These are phyloP conservation scores for Syrmaticus mikado DNA, from an alignment of 2,113 vertebrate species.

Conservation along the genomic window DNA sequence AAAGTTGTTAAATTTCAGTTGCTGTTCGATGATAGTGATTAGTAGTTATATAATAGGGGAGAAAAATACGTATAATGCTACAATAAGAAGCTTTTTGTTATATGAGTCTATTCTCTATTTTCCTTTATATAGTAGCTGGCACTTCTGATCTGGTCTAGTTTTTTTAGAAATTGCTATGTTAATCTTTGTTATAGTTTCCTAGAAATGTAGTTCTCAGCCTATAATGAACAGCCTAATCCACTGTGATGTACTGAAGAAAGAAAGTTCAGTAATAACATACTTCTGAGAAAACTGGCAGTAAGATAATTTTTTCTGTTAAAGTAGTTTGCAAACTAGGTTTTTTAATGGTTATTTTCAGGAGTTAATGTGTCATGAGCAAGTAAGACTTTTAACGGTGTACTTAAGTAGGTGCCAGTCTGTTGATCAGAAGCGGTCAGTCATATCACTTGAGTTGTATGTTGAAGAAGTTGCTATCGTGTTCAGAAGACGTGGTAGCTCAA, in stretches of 20 bases:
- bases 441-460: background rate
- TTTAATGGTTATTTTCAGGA: background rate
- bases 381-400: background rate
- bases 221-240: background rate
- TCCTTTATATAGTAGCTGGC: fast-evolving
- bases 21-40: background rate
- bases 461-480: background rate
- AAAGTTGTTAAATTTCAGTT: background rate
- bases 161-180: background rate
- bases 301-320: background rate
- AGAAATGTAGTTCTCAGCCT: background rate
- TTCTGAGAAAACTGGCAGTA: background rate
- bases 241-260: background rate
- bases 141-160: background rate
- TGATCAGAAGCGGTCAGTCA: background rate
- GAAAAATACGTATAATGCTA: background rate
- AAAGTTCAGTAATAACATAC: background rate
- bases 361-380: background rate
- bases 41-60: background rate
- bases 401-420: background rate
- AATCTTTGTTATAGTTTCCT: background rate
- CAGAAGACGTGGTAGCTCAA: background rate
- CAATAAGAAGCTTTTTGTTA: background rate
- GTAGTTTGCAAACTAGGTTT: background rate
- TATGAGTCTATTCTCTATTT: background rate